Base-by-base conservation (phyloP, 2,797 vertebrate species). In the Coregonus ussuriensis region DNA sequence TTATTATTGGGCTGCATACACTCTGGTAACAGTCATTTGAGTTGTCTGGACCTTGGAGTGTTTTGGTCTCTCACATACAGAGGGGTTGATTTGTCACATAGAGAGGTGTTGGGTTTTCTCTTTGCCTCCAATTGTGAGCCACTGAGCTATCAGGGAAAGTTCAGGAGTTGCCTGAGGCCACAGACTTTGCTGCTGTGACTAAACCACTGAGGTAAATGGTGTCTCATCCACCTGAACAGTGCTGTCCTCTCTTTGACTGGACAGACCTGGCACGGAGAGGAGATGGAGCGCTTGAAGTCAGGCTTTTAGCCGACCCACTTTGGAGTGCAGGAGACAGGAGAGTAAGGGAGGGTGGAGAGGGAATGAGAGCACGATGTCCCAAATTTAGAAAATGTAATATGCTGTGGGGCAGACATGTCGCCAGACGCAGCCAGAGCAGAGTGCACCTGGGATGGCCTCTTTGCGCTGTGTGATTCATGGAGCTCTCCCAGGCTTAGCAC, bases 301-400 rank as follows among this genome's bases (percentile, higher is more conserved):
- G 31, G 29, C 65, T 67, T 66, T 67, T 67, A 67, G 65, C 11
- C 31, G 14, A 33, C 25, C n/a, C 62, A 63, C n/a, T 63, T 53
- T n/a, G 66, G 29, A 69, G 67, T 5, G 67, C 15, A 18, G 67
- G 35, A 47, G 67, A 16, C 25, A 14, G 63, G 63, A 29, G 63
- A 25, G n/a, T 1, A 63, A 4, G 21, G 7, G 21, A n/a, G 35
- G 14, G 68, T 18, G 33, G 35, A 31, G 14, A 29, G 33, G 35
- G 37, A 7, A 33, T 67, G 65, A 31, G 65, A 5, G 25, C 14
- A 31, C 65, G 29, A 29, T 67, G 65, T 67, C 65, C 65, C 65
- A 67, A 33, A 67, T 67, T 31, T 67, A 67, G 29, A 67, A 67
- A 67, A 67, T 15, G 14, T 67, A 6, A 67, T 67, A 29, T 33